Evolutionary conservation across 2,113 vertebrate species (phyloP), one percentile per base, ranked within the genome.

Genomic region (Carlito syrichta): DNA sequence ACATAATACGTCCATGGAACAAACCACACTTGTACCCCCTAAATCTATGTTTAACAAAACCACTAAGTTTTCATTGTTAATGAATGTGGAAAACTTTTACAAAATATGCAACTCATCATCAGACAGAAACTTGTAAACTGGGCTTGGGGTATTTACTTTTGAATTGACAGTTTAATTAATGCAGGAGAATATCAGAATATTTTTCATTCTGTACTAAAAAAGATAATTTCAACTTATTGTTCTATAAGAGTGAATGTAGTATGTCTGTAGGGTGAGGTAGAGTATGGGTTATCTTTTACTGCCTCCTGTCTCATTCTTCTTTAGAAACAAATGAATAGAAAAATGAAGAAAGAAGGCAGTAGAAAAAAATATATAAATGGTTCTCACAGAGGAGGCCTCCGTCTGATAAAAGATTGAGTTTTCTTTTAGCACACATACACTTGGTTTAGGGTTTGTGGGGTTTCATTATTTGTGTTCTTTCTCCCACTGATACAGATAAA

Each of bases 401-500:
- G 6, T 90, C 38, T 43, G 20, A 20, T 83, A 40, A 96, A 86
- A 66, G 94, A 89, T 83, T 82, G 71, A 60, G 45, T 74, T 84
- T 92, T 91, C 40, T 84, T 90, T 92, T 77, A 62, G 38, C 10
- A 40, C 89, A 22, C 3, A 27, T 82, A 2, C 6, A 32, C n/a
- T 76, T 91, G 38, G 38, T 93, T 93, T 87, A 69, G 45, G 52
- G 74, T n/a, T 8, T 90, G 19, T 45, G 30, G 23, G 4, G 5
- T 84, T 69, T 54, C 17, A 32, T 93, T 83, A 82, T 73, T 96
- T 93, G 23, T 81, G 16, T 90, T 93, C 84, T 71, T 91, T 97
- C 45, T 95, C 43, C 79, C 23, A 48, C 13, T 62, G 16, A 88
- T 62, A 17, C 2, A 38, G 54, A 66, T 69, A 87, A 32, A 84